A percentile compares a stretch with the other conserved stretches of the same genome.
phyloP scores from a whole-genome alignment of 2,888 invertebrate species.

The Girardia tigrina region DNA sequence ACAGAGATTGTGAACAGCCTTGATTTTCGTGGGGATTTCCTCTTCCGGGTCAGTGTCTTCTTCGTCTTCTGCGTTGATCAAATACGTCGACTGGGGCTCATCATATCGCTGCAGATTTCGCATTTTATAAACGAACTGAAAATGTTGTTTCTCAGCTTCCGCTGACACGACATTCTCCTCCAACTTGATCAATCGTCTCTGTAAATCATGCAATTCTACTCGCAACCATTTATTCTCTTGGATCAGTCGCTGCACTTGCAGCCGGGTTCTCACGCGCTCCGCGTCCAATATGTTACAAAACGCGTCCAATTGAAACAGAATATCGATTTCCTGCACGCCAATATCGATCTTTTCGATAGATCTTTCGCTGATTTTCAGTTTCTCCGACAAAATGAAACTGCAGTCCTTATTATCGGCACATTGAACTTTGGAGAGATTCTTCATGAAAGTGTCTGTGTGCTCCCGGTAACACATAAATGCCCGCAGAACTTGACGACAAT shows the following conservation, averaged over 20 bases:
- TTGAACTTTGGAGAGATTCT: no score
- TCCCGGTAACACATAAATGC: no score
- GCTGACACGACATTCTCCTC: constrained; percentile 12
- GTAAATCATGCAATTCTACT: constrained; percentile 15
- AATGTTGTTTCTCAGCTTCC: constrained; percentile 28
- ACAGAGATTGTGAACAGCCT: neutral
- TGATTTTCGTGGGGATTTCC: neutral
- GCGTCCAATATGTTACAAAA: neutral
- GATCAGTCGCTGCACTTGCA: neutral
- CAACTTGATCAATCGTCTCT: constrained; percentile 2
- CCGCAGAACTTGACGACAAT: no score
- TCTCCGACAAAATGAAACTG: neutral
- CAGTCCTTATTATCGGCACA: neutral
- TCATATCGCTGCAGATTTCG: neutral
- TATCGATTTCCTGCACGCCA: neutral
- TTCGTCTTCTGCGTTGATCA: neutral
- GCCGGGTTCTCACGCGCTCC: neutral
- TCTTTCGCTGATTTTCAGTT: neutral
- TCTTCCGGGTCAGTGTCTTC: constrained; percentile 20
- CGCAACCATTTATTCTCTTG: constrained; percentile 29
- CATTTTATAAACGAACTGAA: constrained; percentile 28
- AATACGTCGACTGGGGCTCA: neutral
- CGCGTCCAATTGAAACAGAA: neutral
- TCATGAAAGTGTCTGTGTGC: no score
- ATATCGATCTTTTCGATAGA: neutral